These are phyloP conservation scores for Amphiprion clarkii DNA, from an alignment of 2,797 vertebrate species.

Conservation along the genomic window DNA sequence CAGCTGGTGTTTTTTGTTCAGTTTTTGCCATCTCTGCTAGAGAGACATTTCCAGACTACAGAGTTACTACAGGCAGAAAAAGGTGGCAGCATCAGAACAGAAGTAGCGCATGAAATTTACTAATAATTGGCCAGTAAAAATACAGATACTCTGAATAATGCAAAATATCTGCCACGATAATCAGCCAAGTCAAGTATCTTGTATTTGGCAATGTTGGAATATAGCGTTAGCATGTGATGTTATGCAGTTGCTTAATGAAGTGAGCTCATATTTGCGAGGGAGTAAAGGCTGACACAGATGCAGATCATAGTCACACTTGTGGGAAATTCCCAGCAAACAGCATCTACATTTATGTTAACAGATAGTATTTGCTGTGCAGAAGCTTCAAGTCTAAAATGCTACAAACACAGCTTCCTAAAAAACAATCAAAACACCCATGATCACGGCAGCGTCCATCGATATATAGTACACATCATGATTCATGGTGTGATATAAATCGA, in stretches of 20 bases:
- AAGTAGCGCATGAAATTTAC: no score
- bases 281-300: slow-evolving; percentile 3
- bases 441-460: not conserved
- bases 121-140: no score
- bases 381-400: not conserved
- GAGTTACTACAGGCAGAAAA: no score
- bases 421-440: slow-evolving; percentile 16
- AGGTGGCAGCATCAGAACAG: no score
- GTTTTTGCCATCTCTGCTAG: no score
- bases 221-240: not conserved
- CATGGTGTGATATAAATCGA: slow-evolving; percentile 15
- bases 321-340: slow-evolving; percentile 30
- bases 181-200: slow-evolving; percentile 1
- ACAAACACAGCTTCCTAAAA: slow-evolving; percentile 12
- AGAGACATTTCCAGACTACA: no score
- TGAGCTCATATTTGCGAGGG: slow-evolving; percentile 8
- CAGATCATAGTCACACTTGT: slow-evolving; percentile 5
- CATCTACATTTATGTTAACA: not conserved
- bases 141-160: no score
- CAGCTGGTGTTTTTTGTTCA: no score
- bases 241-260: slow-evolving; percentile 5
- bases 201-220: slow-evolving; percentile 1
- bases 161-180: no score
- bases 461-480: not conserved
- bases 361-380: not conserved